Conservation (phyloP, 2,113 vertebrate genomes). For the Laterallus jamaicensis region DNA sequence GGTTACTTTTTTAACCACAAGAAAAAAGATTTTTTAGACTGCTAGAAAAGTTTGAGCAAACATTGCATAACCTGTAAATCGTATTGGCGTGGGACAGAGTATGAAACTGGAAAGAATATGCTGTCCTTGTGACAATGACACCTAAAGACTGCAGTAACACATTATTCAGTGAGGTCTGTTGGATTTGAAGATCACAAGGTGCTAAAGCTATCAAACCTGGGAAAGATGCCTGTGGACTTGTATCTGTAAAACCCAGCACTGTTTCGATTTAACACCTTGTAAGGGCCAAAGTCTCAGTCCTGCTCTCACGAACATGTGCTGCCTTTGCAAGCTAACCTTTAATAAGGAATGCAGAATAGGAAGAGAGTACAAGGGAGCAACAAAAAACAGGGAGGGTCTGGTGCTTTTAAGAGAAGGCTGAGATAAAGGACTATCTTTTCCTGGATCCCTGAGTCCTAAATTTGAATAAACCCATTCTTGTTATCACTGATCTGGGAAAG, state of each 20-base stretch:
- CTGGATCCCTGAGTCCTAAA: not conserved
- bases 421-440: fast-evolving
- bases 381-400: not conserved
- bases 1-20: not conserved
- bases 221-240: not conserved
- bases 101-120: not conserved
- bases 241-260: not conserved
- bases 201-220: not conserved
- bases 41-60: not conserved
- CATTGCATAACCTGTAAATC: not conserved
- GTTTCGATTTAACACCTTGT: not conserved
- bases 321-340: not conserved
- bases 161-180: not conserved
- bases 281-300: not conserved
- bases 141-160: not conserved
- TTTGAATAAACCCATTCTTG: not conserved
- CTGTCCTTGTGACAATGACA: not conserved
- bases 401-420: not conserved
- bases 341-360: not conserved
- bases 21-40: not conserved
- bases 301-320: not conserved
- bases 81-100: not conserved
- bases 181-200: not conserved
- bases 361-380: not conserved
- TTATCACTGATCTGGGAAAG: not conserved